These are phyloP conservation scores for Ganaspis brasiliensis DNA, from an alignment of 2,888 invertebrate genomes.

Conservation along the genomic window DNA sequence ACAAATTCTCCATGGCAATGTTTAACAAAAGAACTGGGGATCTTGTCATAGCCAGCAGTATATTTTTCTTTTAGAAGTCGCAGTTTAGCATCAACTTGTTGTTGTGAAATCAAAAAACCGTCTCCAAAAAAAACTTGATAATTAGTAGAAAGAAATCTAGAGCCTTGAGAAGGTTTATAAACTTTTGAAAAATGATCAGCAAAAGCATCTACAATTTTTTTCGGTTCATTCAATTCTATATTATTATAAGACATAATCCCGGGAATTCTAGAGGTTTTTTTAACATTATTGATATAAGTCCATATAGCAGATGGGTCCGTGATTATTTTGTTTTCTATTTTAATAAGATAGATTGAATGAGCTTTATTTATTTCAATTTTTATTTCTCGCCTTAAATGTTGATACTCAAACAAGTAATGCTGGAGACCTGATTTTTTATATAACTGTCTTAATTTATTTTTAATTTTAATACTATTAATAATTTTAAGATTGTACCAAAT, in stretches of 20 bases:
- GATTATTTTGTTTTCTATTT: neutral
- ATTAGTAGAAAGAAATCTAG: neutral
- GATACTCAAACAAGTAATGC: neutral
- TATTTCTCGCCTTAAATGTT: neutral
- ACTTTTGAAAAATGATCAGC: neutral
- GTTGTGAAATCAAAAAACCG: neutral
- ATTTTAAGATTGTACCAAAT: neutral
- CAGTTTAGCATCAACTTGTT: neutral
- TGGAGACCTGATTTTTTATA: neutral
- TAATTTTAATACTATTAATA: neutral
- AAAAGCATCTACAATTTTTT: neutral
- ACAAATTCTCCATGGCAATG: slow-evolving; percentile 44
- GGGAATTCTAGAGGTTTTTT: neutral
- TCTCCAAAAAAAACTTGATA: neutral
- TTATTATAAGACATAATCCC: neutral
- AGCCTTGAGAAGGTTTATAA: neutral
- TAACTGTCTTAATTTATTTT: neutral
- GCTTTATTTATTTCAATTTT: neutral
- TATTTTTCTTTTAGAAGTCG: neutral
- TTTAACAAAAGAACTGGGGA: slow-evolving; percentile 43
- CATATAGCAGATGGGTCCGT: neutral
- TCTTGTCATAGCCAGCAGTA: slow-evolving; percentile 36
- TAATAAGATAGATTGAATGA: neutral
- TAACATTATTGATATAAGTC: neutral
- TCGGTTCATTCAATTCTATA: neutral